phyloP scores from a whole-genome alignment of 1,140 invertebrate genomes.

The Thalassaphorura encarpata region DNA sequence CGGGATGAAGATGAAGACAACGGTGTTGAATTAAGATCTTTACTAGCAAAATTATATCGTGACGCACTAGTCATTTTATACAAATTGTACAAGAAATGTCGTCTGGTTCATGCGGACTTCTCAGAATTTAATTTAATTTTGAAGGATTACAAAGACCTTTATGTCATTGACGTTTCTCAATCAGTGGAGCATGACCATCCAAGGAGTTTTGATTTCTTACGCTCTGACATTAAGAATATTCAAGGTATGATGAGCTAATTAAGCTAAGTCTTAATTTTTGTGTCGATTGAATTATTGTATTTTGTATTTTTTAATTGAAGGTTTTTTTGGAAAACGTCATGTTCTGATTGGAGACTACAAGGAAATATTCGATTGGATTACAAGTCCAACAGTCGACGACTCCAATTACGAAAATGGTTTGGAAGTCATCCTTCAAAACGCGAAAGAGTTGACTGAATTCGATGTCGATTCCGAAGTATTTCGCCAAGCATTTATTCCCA shows the following conservation, averaged over 20 bases:
- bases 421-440: constrained; percentile 56
- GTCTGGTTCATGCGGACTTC: constrained; percentile 92
- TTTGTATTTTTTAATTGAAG: constrained; percentile 40
- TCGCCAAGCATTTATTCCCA: constrained; percentile 87
- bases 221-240: constrained; percentile 91
- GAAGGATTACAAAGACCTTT: constrained; percentile 66
- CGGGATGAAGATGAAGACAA: neutral
- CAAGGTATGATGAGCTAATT: constrained; percentile 42
- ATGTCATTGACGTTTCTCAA: constrained; percentile 96
- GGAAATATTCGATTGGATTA: constrained; percentile 92
- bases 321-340: constrained; percentile 82
- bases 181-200: constrained; percentile 97
- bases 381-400: constrained; percentile 71
- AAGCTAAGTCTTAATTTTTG: no score
- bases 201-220: constrained; percentile 82
- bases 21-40: neutral
- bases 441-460: constrained; percentile 47
- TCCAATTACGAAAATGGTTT: constrained; percentile 72
- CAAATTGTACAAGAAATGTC: constrained; percentile 83
- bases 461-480: constrained; percentile 73
- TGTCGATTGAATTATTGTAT: neutral
- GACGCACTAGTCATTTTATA: constrained; percentile 86
- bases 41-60: constrained; percentile 57
- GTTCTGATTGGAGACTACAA: constrained; percentile 83
- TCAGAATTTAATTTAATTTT: constrained; percentile 78